These are phyloP conservation scores for Molossus alvarezi DNA, from an alignment of 2,797 vertebrate genomes.

Conservation along the genomic window DNA sequence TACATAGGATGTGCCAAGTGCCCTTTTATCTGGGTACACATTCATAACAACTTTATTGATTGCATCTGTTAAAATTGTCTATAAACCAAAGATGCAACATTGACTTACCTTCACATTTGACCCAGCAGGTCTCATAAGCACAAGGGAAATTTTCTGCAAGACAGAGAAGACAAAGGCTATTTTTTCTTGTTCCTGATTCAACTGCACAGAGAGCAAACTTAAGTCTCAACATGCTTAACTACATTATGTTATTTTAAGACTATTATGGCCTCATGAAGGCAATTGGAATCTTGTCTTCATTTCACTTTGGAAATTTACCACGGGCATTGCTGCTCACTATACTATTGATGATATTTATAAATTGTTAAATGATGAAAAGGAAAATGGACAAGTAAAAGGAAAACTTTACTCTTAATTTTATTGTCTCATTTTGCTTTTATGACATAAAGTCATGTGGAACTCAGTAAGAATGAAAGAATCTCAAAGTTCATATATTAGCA, in stretches of 20 bases:
- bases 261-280: too few relatives aligned
- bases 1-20: constrained; percentile 79
- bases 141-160: background rate
- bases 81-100: constrained; percentile 69
- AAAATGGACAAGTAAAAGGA: too few relatives aligned
- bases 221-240: background rate
- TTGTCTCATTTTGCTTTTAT: background rate
- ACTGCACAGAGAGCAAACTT: background rate
- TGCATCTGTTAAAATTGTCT: constrained; percentile 33
- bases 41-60: constrained; percentile 83
- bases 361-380: background rate
- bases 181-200: constrained; percentile 17
- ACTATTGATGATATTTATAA: background rate
- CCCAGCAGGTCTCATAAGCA: background rate
- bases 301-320: too few relatives aligned
- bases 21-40: constrained; percentile 75
- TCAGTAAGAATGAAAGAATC: too few relatives aligned
- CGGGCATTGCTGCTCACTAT: background rate
- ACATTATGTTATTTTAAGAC: too few relatives aligned
- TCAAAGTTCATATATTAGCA: too few relatives aligned
- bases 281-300: too few relatives aligned
- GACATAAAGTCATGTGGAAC: too few relatives aligned
- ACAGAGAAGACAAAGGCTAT: constrained; percentile 4
- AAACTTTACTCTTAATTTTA: background rate
- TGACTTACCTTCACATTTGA: constrained; percentile 81